Evolutionary conservation across 2,797 vertebrate genomes (phyloP), one percentile per base, ranked within the genome.

Genomic region (Phoxinus dragarum): DNA sequence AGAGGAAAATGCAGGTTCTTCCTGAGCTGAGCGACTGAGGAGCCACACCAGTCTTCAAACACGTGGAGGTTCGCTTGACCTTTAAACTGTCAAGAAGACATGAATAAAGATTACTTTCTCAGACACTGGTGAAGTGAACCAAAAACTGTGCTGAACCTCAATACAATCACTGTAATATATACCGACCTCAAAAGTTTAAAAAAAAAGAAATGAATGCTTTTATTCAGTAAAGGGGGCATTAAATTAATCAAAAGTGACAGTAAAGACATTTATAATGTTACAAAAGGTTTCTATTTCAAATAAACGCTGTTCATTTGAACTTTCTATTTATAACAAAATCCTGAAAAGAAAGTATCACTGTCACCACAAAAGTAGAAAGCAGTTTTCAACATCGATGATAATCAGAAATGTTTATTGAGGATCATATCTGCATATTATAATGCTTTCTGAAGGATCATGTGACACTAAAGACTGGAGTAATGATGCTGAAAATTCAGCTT

Each of bases 31-130:
- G 95, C 92, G 82, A 98, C 91, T 0, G 98, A 97, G 3, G 97
- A 97, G 0, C 98, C 98, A 0, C 98, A 99, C 98, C 98, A 99
- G 93, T 99, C 98, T 91, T 99, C 98, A 1, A 99, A 99, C 86
- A 99, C 98, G 0, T 99, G 98, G 86, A 99, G 94, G 93, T 99
- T 99, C 21, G 95, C 98, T 91, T 97, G 97, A 74, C 98, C 97
- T 88, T 98, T 98, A 92, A 95, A 97, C 98, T 99, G 96, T 67
- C 40, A 84, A 82, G 10, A 12, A 79, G 40, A 81, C 31, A 52
- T 9, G 44, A 68, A 34, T 66, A 34, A 66, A n/a, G 27, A 69
- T 49, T 52, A 56, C 34, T 76, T 74, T 34, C 27, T 19, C 2
- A 74, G 44, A 34, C 10, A 14, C 31, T 8, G 17, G 17, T 23